A percentile compares a stretch with the other conserved stretches of the same genome.
Evolutionary conservation across 2,113 vertebrate species (phyloP).

Genomic region (Lepus americanus): DNA sequence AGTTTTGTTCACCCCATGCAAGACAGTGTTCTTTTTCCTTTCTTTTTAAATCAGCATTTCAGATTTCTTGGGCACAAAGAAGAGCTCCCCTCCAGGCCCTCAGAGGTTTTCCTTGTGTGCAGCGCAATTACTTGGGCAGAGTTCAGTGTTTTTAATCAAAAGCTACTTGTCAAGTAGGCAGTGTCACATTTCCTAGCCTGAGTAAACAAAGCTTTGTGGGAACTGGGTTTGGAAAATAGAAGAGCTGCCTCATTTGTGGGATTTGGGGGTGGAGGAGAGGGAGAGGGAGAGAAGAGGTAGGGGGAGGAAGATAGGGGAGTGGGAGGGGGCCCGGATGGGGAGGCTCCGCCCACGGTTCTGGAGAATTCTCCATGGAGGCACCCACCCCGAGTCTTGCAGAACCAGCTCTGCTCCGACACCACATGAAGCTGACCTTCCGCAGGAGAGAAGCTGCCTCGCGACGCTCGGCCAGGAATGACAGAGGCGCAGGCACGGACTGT

Average conservation of each 20-base stretch:
- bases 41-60: neutral
- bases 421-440: slow-evolving; percentile 70
- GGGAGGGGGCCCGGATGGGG: neutral
- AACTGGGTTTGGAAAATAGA: neutral
- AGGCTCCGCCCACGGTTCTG: neutral
- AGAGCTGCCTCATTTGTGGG: neutral
- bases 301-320: too few species aligned
- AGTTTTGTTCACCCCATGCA: neutral
- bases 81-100: neutral
- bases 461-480: slow-evolving; percentile 72
- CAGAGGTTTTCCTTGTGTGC: neutral
- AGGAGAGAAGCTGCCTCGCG: slow-evolving; percentile 75
- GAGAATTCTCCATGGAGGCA: slow-evolving; percentile 14
- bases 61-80: neutral
- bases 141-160: slow-evolving; percentile 44
- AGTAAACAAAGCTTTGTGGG: neutral
- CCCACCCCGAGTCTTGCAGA: neutral
- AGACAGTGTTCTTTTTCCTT: slow-evolving; percentile 1
- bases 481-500: slow-evolving; percentile 78
- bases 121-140: neutral
- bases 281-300: too few species aligned
- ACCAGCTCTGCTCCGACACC: neutral
- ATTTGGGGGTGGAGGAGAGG: too few species aligned
- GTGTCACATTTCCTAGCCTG: neutral
- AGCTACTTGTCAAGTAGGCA: slow-evolving; percentile 9